Evolutionary conservation across 2,888 invertebrate species (phyloP).

Genomic region (Acanthopleura granulata): DNA sequence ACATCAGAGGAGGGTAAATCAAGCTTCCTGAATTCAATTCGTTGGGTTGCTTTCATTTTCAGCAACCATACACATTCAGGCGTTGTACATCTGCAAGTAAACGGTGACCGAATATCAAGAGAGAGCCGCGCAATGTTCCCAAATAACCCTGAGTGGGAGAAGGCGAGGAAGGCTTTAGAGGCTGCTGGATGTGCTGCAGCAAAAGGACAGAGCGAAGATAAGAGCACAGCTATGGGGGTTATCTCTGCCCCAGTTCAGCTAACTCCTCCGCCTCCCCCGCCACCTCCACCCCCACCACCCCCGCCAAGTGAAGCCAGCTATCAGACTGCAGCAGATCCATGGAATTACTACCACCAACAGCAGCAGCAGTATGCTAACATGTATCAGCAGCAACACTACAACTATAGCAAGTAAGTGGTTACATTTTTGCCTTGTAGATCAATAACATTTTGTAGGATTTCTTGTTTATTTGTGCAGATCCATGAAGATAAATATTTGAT

Average conservation of each 20-base stretch:
- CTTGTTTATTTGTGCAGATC: neutral
- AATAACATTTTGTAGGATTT: neutral
- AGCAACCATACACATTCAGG: neutral
- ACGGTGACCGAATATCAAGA: neutral
- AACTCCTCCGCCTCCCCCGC: slow-evolving; percentile 25
- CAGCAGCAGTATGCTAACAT: neutral
- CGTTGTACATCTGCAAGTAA: neutral
- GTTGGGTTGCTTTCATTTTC: neutral
- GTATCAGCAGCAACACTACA: neutral
- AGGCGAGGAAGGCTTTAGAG: slow-evolving; percentile 58
- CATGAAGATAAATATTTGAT: no score
- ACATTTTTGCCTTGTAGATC: neutral
- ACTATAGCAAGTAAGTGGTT: neutral
- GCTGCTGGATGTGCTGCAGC: slow-evolving; percentile 28
- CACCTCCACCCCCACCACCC: slow-evolving; percentile 25
- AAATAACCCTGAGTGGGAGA: slow-evolving; percentile 52
- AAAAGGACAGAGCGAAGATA: neutral
- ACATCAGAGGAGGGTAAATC: no score
- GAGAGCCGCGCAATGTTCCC: neutral
- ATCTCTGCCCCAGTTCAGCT: neutral
- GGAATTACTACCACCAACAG: slow-evolving; percentile 6
- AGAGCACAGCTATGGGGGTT: neutral
- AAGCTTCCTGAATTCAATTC: no score
- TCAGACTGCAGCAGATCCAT: neutral
- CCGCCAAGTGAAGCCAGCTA: slow-evolving; percentile 20